phyloP scores from a whole-genome alignment of 2,113 vertebrate species.

The Phalacrocorax carbo region DNA sequence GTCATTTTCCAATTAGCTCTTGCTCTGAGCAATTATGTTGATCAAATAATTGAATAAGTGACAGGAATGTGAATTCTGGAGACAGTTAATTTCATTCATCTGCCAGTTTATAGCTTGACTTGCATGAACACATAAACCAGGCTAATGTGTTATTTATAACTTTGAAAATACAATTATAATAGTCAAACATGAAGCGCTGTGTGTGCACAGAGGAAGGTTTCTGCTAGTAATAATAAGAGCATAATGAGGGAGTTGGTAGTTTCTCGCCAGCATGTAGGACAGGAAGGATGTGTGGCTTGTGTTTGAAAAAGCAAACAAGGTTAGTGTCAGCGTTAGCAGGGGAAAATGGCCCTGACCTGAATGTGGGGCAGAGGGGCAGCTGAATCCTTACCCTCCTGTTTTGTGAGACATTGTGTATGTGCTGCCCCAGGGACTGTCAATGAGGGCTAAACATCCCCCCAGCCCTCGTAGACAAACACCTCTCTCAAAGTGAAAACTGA shows the following conservation, averaged over 20 bases:
- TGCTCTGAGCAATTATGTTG: constrained; percentile 63
- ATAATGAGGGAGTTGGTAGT: not conserved
- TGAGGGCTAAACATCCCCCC: not conserved
- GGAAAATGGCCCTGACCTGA: not conserved
- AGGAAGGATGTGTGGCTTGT: not conserved
- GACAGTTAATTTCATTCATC: constrained; percentile 62
- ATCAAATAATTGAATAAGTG: constrained; percentile 71
- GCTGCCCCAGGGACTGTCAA: not conserved
- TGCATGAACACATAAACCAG: constrained; percentile 52
- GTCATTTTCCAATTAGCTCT: constrained; percentile 66
- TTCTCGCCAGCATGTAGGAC: not conserved
- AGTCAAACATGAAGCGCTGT: constrained; percentile 9
- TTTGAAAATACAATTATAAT: constrained; percentile 43
- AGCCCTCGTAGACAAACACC: not conserved
- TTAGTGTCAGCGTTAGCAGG: not conserved
- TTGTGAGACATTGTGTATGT: not conserved
- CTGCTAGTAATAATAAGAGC: not conserved
- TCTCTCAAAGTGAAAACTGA: not conserved
- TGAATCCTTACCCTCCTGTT: not conserved
- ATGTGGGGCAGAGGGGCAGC: not conserved
- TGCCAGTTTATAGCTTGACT: constrained; percentile 27
- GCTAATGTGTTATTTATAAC: constrained; percentile 61
- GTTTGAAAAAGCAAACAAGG: not conserved
- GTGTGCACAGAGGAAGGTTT: not conserved
- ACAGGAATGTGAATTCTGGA: constrained; percentile 62